A percentile compares a stretch with the other conserved stretches of the same genome.
Conservation (phyloP, 2,113 vertebrate species). For the Edolisoma coerulescens region DNA sequence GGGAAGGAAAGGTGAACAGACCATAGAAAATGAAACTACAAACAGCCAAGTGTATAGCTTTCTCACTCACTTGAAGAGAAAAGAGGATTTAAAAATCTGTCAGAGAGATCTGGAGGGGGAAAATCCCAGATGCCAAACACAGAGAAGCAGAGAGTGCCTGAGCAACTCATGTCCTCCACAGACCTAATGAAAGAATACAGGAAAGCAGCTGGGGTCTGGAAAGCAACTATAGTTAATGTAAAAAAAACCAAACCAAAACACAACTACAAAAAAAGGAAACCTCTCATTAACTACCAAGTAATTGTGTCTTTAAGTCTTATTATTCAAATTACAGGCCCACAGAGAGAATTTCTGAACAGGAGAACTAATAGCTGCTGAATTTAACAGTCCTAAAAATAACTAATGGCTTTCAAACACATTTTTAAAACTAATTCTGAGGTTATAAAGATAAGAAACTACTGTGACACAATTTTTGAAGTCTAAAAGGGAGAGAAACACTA, state of each 20-base stretch:
- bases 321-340: neutral
- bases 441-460: neutral
- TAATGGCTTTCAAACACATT: neutral
- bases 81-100: conserved; percentile 27
- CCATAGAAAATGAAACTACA: neutral
- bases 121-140: neutral
- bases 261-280: neutral
- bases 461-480: neutral
- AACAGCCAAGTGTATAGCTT: neutral
- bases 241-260: neutral
- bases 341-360: neutral
- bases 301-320: neutral
- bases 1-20: neutral
- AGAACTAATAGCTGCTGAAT: neutral
- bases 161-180: neutral
- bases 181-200: conserved; percentile 29
- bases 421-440: neutral
- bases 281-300: neutral
- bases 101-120: conserved; percentile 7
- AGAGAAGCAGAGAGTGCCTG: neutral
- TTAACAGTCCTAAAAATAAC: neutral
- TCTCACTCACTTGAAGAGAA: conserved; percentile 49
- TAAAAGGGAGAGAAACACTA: neutral
- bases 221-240: neutral
- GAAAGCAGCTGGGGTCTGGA: neutral